These are phyloP conservation scores for Empidonax alnorum DNA, from an alignment of 2,113 vertebrate species.

Conservation along the genomic window DNA sequence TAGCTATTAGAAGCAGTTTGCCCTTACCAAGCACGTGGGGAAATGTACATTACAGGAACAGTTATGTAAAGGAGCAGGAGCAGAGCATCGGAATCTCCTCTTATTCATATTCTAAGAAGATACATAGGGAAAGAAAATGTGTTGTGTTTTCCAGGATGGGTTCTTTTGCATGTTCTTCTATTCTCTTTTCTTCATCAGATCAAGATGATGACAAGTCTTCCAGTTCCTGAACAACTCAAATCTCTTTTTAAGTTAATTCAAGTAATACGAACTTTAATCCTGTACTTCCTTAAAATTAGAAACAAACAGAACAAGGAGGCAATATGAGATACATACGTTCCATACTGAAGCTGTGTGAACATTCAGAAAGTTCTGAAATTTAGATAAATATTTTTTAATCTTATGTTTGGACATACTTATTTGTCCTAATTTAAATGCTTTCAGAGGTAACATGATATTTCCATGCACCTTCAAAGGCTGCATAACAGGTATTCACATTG, in stretches of 20 bases:
- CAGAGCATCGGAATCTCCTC: not conserved
- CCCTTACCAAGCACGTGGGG: not conserved
- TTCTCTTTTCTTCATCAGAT: not conserved
- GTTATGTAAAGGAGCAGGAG: not conserved
- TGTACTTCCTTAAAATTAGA: not conserved
- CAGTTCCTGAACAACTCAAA: not conserved
- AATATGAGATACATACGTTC: not conserved
- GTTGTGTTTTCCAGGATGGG: not conserved
- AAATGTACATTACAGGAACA: rapidly evolving
- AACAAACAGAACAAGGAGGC: not conserved
- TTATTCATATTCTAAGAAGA: not conserved
- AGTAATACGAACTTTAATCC: not conserved
- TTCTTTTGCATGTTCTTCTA: not conserved
- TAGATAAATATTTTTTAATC: not conserved
- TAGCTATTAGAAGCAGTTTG: not conserved
- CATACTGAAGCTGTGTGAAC: not conserved
- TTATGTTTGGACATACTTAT: not conserved
- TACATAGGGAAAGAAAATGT: not conserved
- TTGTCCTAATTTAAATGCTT: not conserved
- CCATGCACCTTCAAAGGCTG: not conserved
- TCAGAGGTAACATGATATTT: not conserved
- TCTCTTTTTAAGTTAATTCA: not conserved
- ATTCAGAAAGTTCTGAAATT: not conserved
- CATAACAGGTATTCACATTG: not conserved
- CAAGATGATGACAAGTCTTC: not conserved